phyloP scores from a whole-genome alignment of 2,797 vertebrate species.

The Hirundo rustica region DNA sequence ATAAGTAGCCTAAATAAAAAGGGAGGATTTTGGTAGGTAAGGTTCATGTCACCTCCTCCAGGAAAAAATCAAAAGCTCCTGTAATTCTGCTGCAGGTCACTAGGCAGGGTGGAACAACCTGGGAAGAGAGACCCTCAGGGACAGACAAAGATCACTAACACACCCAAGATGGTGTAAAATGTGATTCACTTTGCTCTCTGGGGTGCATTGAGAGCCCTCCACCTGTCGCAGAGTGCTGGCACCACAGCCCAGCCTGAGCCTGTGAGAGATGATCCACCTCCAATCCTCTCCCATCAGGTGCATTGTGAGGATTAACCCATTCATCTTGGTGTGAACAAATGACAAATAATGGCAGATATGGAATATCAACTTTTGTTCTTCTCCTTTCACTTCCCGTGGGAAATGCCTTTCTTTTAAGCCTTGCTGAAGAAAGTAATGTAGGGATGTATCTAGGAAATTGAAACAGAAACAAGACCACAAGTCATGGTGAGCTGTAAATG shows the following conservation, averaged over 20 bases:
- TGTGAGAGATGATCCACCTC: fast-evolving
- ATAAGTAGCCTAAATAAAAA: background rate
- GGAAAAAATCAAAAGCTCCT: background rate
- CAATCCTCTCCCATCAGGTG: background rate
- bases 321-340: background rate
- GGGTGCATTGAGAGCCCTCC: background rate
- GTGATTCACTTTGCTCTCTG: background rate
- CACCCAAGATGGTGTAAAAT: fast-evolving
- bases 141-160: fast-evolving
- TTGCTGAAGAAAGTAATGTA: background rate
- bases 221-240: fast-evolving
- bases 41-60: background rate
- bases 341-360: background rate
- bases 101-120: background rate
- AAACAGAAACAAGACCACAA: background rate
- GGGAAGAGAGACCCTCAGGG: background rate
- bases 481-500: fast-evolving
- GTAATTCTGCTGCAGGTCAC: background rate
- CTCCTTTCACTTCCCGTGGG: background rate
- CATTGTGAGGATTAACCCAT: background rate
- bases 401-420: background rate
- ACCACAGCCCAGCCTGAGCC: background rate
- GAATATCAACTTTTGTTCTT: background rate
- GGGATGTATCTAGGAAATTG: background rate
- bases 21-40: background rate